Base-by-base conservation (phyloP, 1,140 invertebrate species). In the Drosophila ercepeae region DNA sequence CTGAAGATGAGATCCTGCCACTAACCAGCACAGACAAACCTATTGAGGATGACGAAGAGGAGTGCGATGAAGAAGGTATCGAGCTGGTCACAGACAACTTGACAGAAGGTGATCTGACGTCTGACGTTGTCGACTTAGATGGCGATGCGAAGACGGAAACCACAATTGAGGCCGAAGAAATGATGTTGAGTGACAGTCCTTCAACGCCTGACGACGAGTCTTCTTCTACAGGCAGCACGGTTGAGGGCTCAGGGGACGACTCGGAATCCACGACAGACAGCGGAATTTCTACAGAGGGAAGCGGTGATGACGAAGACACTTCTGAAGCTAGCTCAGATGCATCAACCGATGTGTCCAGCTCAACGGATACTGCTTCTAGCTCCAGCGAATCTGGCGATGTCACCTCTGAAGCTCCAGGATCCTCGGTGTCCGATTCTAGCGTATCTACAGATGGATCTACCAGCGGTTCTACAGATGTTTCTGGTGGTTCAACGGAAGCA, bases 1-100 rank as follows among this genome's bases (percentile, higher is more conserved):
- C 93, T 14, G 92, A 94, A 91, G 95, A 96, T 90, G 93, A 96
- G 88, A 90, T 95, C 2, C 77, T 95, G 57, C 93, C 95, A 3
- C 91, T 96, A 0, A 89, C 64, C 0, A 92, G 93, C 6, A 93
- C 92, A 8, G 91, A 92, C 11, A 93, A 94, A 68, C 86, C 91
- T 3, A 92, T 93, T 16, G 92, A 91, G 44, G 82, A 92, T 78
- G 82, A 92, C 61, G 93, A 93, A 25, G 92, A 91, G 64, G 92
- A 92, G 9, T 89, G 92, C 13, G 93, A 94, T 13, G 94, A 94
- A 25, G 84, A 88, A 3, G 78, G 70, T 1, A 64, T 78, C n/a
- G 89, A 88, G 6, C 41, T 70, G 48, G 44, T 76, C 1, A 51
- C 50, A 4, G 73, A 69, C 4, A 58, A 39, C 18, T 32, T 77